Conservation (phyloP, 2,888 invertebrate species). For the Megaustenia siamemsis region DNA sequence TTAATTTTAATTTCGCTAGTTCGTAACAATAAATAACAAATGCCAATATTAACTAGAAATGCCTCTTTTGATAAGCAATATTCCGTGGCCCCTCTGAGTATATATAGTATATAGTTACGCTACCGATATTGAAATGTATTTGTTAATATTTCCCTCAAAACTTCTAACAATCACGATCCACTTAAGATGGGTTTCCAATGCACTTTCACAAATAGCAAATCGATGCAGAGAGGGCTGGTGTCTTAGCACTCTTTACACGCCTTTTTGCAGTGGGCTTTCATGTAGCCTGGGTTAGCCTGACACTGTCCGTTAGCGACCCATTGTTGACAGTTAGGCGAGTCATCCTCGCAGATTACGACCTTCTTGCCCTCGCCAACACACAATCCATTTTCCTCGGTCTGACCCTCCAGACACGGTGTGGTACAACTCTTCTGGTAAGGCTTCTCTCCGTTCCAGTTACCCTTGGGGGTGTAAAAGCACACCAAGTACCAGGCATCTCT, state of each 20-base stretch:
- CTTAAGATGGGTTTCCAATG: neutral
- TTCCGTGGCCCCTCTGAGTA: too few relatives aligned
- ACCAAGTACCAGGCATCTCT: slow-evolving; percentile 57
- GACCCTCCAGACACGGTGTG: slow-evolving; percentile 43
- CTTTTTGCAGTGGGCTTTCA: slow-evolving; percentile 33
- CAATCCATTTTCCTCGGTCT: slow-evolving; percentile 51
- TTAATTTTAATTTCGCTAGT: too few relatives aligned
- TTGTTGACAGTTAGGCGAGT: neutral
- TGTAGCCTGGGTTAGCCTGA: slow-evolving; percentile 26
- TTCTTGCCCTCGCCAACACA: slow-evolving; percentile 52
- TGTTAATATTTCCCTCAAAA: slow-evolving; percentile 24
- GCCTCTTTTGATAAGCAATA: too few relatives aligned
- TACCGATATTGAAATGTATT: too few relatives aligned
- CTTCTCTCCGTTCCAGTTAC: slow-evolving; percentile 54
- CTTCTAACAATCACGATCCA: slow-evolving; percentile 31
- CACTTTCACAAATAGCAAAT: too few relatives aligned
- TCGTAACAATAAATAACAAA: too few relatives aligned
- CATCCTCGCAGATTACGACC: slow-evolving; percentile 21
- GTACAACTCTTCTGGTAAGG: slow-evolving; percentile 44
- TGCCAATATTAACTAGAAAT: too few relatives aligned
- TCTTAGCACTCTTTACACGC: slow-evolving; percentile 37
- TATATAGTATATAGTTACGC: too few relatives aligned
- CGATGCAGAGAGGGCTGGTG: too few relatives aligned
- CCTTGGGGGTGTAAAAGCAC: slow-evolving; percentile 57
- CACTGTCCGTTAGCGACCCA: slow-evolving; percentile 18